Base-by-base conservation (phyloP, 1,140 invertebrate species). In the Camponotus vicinus region DNA sequence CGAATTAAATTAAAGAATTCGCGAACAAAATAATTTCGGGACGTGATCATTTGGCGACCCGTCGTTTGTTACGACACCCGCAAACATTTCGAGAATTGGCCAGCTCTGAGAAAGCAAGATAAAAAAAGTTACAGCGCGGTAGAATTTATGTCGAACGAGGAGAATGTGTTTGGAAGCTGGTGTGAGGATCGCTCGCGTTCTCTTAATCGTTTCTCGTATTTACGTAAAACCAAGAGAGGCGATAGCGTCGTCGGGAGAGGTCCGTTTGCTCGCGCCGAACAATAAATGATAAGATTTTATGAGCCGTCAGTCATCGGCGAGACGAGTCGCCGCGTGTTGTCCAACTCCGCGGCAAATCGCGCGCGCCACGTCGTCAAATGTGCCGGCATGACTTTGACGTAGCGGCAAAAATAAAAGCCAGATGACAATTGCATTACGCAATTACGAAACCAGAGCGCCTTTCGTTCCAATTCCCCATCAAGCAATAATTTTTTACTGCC, bases 231-330 rank as follows among this genome's bases (percentile, higher is more conserved):
- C 71, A 86, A 89, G 76, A 82, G 89, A 85, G 77, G 84, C 79
- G 92, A 92, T 92, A 92, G 88, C 85, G 69, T 49, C 84, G 64
- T 49, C 84, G 86, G 78, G 75, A 80, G 77, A 84, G 85, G 86
- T 77, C 86, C 90, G 90, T 92, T 92, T 91, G 90, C 85, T 92
- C 79, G 82, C 71, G 85, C 89, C 86, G 88, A 93, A 89, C 90
- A 91, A 90, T 67, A 82, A 55, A 85, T 87, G 94, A 94, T 94
- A 94, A 94, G 86, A 69, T 92, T 94, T 94, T 94, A 94, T 89
- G 90, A 86, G 90, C 89, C 90, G 92, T 93, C 93, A 93, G 85
- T 94, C 92, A 94, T 93, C 84, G 70, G 32, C 69, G 49, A 88
- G 88, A 86, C 80, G 76, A 88, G 80, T 66, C 79, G 80, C 45